phyloP scores from a whole-genome alignment of 37 sponge, comb jelly and placozoan genomes.

The Beroe forskalii region DNA sequence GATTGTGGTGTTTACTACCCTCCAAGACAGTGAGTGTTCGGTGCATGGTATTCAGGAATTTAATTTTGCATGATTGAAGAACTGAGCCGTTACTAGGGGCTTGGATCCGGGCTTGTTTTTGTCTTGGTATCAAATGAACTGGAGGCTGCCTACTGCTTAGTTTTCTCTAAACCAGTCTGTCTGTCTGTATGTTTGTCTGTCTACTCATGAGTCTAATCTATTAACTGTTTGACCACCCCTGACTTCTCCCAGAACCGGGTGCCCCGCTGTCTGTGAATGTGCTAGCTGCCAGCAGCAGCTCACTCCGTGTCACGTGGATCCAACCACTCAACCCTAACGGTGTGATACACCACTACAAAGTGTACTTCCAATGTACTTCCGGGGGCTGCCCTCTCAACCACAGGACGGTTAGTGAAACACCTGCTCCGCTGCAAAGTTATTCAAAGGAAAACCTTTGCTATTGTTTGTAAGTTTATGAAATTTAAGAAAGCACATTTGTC shows the following conservation, averaged over 20 bases:
- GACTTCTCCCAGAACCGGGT: slow-evolving; percentile 35
- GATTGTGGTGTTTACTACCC: slow-evolving; percentile 27
- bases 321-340: slow-evolving; percentile 63
- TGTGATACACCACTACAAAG: slow-evolving; percentile 31
- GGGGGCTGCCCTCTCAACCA: slow-evolving; percentile 42
- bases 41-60: too few relatives aligned
- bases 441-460: too few relatives aligned
- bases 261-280: slow-evolving; percentile 12
- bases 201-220: background rate
- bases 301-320: slow-evolving; percentile 43
- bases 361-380: slow-evolving; percentile 57
- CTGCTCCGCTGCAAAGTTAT: background rate
- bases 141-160: too few relatives aligned
- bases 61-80: too few relatives aligned
- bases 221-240: background rate
- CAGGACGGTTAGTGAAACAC: slow-evolving; percentile 1
- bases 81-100: too few relatives aligned
- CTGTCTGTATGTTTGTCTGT: background rate
- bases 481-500: too few relatives aligned
- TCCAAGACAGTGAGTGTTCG: slow-evolving; percentile 29
- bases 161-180: too few relatives aligned
- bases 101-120: too few relatives aligned
- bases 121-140: too few relatives aligned
- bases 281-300: slow-evolving; percentile 44
- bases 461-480: too few relatives aligned